These are phyloP conservation scores for Chymomyza fuscimana DNA, from an alignment of 2,888 invertebrate genomes.

Conservation along the genomic window DNA sequence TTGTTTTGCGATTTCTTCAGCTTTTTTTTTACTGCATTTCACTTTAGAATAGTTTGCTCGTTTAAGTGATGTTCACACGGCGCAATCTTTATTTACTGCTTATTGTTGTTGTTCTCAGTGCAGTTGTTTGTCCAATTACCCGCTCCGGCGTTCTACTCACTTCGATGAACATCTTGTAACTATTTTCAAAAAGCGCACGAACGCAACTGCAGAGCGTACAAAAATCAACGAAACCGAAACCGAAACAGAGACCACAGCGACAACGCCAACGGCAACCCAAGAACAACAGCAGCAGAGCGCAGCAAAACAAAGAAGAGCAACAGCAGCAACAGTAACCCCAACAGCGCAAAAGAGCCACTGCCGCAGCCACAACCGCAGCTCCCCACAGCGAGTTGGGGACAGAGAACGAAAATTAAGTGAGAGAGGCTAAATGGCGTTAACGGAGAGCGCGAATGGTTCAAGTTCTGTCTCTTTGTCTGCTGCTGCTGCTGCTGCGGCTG, in stretches of 20 bases:
- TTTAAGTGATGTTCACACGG: conserved; percentile 24
- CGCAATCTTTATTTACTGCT: conserved; percentile 45
- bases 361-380: conserved; percentile 32
- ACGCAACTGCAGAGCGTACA: conserved; percentile 68
- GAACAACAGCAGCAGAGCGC: conserved; percentile 49
- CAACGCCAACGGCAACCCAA: conserved; percentile 39
- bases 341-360: conserved; percentile 12
- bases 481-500: conserved; percentile 30
- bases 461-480: conserved; percentile 9
- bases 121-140: conserved; percentile 52
- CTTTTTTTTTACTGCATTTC: conserved; percentile 9
- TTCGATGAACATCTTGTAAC: conserved; percentile 79
- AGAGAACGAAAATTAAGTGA: neutral
- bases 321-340: conserved; percentile 8
- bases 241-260: conserved; percentile 47
- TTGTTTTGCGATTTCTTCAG: neutral
- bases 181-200: conserved; percentile 78
- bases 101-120: conserved; percentile 38
- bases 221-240: conserved; percentile 44
- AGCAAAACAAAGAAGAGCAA: conserved; percentile 8
- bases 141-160: conserved; percentile 78
- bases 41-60: conserved; percentile 26
- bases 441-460: conserved; percentile 1
- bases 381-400: conserved; percentile 1
- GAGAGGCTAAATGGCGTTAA: neutral